Evolutionary conservation across 2,888 invertebrate species (phyloP).

Genomic region (Trachelus troglodyta): DNA sequence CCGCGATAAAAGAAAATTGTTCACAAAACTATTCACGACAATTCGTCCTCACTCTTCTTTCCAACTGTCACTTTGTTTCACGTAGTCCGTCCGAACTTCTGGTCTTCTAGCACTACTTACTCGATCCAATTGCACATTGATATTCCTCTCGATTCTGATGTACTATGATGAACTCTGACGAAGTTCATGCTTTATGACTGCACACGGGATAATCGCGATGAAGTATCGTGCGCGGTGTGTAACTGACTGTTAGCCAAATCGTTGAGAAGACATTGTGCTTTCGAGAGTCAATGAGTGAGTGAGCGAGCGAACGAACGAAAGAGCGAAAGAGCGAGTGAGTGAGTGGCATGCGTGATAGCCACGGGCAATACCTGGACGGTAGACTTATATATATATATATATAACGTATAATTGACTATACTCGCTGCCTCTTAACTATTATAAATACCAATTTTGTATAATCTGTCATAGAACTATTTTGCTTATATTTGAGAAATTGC

Average conservation of each 20-base stretch:
- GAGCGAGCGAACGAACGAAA: background rate
- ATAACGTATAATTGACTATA: background rate
- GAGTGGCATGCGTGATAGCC: constrained; percentile 22
- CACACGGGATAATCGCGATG: constrained; percentile 10
- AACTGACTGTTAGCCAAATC: constrained; percentile 45
- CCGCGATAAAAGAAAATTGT: background rate
- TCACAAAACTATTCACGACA: background rate
- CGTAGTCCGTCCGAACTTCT: background rate
- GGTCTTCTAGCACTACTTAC: background rate
- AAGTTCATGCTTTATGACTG: background rate
- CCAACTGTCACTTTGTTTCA: background rate
- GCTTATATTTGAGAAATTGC: background rate
- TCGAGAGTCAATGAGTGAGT: background rate
- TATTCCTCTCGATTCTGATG: background rate
- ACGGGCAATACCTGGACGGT: background rate
- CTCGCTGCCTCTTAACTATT: background rate
- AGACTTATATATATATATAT: background rate
- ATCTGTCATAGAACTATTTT: background rate
- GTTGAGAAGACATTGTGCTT: constrained; percentile 27
- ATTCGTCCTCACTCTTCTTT: background rate
- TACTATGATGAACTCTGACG: background rate
- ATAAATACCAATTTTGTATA: background rate
- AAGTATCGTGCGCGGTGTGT: constrained; percentile 46
- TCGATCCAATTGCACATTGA: background rate
- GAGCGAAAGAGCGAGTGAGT: background rate